Conservation (phyloP, 1,140 invertebrate genomes). For the Leucophenga varia region DNA sequence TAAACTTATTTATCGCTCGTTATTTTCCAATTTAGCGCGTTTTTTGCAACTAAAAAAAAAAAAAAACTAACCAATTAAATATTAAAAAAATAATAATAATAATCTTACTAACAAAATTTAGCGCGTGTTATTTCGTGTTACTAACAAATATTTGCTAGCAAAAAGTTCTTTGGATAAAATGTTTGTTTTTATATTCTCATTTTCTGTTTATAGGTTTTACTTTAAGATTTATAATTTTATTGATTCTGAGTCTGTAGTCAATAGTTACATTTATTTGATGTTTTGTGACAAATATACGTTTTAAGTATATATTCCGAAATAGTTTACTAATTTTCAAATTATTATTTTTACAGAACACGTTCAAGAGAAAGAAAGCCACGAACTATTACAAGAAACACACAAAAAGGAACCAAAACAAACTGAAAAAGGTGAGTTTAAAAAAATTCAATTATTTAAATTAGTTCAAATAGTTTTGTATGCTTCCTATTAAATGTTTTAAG, state of each 20-base stretch:
- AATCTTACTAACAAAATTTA: slow-evolving; percentile 12
- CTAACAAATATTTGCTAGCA: slow-evolving; percentile 28
- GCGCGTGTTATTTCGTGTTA: no score
- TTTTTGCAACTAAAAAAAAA: no score
- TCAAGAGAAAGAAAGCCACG: slow-evolving; percentile 17
- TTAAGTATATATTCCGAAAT: neutral
- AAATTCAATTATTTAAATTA: no score
- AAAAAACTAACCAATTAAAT: no score
- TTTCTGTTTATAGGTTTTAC: slow-evolving; percentile 31
- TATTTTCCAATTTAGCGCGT: no score
- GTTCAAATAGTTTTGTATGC: no score
- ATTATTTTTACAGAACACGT: slow-evolving; percentile 37
- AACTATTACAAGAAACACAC: no score
- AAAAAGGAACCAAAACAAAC: no score
- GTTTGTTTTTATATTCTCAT: slow-evolving; percentile 27
- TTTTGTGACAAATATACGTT: neutral
- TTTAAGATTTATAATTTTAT: slow-evolving; percentile 39
- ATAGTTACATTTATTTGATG: slow-evolving; percentile 38
- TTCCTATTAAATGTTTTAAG: no score
- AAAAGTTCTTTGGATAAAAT: slow-evolving; percentile 29
- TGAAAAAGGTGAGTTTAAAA: no score
- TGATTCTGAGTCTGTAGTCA: slow-evolving; percentile 15
- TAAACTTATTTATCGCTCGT: no score
- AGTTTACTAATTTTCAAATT: slow-evolving; percentile 15
- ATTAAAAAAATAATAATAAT: slow-evolving; percentile 41